Evolutionary conservation across 2,113 vertebrate species (phyloP).

Genomic region (Melanerpes formicivorus): DNA sequence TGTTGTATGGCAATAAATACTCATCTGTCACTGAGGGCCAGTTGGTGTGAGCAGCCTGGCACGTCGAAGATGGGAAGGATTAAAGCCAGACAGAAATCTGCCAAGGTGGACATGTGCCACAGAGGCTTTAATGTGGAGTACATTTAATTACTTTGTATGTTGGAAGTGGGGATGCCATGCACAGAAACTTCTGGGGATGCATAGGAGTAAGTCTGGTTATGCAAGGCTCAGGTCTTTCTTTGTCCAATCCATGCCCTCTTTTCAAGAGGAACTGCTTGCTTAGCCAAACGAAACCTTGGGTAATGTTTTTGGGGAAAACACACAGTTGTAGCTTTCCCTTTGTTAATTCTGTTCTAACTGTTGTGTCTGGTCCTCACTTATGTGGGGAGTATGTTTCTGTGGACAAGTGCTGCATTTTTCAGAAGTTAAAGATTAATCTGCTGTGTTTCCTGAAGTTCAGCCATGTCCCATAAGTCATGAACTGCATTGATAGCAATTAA

Average conservation of each 20-base stretch:
- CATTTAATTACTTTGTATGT: not conserved
- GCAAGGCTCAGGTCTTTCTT: not conserved
- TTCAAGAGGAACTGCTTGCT: not conserved
- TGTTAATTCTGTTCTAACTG: not conserved
- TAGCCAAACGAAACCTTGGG: not conserved
- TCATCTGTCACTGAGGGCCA: not conserved
- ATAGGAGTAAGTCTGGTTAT: not conserved
- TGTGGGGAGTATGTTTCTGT: not conserved
- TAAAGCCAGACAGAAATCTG: conserved; percentile 37
- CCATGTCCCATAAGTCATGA: not conserved
- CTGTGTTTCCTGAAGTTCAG: not conserved
- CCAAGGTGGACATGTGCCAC: conserved; percentile 48
- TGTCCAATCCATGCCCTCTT: not conserved
- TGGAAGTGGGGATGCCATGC: conserved; percentile 7
- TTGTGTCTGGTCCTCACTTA: not conserved
- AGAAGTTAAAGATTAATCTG: not conserved
- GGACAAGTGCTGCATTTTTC: not conserved
- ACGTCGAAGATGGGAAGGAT: not conserved
- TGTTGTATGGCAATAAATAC: not conserved
- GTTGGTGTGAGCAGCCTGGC: conserved; percentile 24
- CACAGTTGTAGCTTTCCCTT: not conserved
- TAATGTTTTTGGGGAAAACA: not conserved
- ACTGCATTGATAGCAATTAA: not conserved
- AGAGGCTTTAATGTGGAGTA: not conserved
- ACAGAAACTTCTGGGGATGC: not conserved